Evolutionary conservation across 1,140 invertebrate genomes (phyloP).

Genomic region (Drosophila aff.): DNA sequence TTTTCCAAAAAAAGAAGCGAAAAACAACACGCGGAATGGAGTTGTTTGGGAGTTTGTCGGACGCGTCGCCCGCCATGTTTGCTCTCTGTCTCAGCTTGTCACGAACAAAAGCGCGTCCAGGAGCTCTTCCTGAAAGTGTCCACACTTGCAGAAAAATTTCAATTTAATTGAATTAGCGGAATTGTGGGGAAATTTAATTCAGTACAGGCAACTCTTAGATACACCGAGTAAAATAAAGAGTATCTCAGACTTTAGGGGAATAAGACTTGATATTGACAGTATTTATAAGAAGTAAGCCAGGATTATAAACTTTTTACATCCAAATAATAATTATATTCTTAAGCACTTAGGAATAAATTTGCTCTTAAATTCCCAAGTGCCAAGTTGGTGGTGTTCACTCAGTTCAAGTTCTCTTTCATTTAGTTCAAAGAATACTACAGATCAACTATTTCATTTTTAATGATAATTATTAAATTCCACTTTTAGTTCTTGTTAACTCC

Average conservation of each 20-base stretch:
- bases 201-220: too few relatives aligned
- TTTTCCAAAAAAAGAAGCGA: neutral
- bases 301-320: too few relatives aligned
- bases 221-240: too few relatives aligned
- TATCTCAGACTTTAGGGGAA: too few relatives aligned
- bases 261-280: too few relatives aligned
- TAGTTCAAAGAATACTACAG: neutral
- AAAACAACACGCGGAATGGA: slow-evolving; percentile 34
- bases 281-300: too few relatives aligned
- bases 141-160: slow-evolving; percentile 6
- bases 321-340: too few relatives aligned
- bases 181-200: neutral
- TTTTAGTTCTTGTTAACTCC: neutral
- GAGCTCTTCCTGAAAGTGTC: slow-evolving; percentile 12
- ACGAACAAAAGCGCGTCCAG: slow-evolving; percentile 45
- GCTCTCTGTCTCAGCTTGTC: slow-evolving; percentile 72
- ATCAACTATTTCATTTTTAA: neutral
- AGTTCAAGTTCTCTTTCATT: neutral
- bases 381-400: neutral
- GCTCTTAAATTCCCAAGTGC: neutral
- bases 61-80: slow-evolving; percentile 54
- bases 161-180: neutral
- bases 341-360: too few relatives aligned
- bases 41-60: slow-evolving; percentile 53
- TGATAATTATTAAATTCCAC: neutral